Percentiles rank a stretch among this genome's conserved stretches.
Conservation (phyloP, 2,797 vertebrate genomes). For the Halcyon leucocephala region DNA sequence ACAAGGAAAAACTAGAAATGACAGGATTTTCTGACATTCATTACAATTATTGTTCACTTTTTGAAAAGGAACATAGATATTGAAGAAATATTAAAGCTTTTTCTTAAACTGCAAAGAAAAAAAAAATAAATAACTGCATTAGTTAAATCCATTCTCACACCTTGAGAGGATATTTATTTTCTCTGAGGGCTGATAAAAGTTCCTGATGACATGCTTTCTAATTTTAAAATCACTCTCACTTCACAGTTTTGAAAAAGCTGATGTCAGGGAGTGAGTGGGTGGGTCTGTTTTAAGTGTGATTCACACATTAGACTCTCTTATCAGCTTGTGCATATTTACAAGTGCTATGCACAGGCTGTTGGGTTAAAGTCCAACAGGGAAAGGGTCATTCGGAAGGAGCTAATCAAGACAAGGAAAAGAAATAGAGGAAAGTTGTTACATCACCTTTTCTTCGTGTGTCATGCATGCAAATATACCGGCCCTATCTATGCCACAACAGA, state of each 20-base stretch:
- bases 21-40: conserved; percentile 52
- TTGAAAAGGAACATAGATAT: neutral
- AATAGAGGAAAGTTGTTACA: neutral
- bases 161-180: conserved; percentile 81
- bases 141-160: conserved; percentile 67
- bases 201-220: conserved; percentile 83
- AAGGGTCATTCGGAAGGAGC: conserved; percentile 10
- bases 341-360: conserved; percentile 60
- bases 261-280: conserved; percentile 80
- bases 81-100: conserved; percentile 67
- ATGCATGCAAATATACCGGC: neutral
- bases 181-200: conserved; percentile 80
- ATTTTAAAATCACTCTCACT: conserved; percentile 82
- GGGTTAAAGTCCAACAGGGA: neutral
- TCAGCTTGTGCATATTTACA: conserved; percentile 79
- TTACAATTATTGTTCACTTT: conserved; percentile 63
- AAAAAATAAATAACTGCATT: conserved; percentile 73
- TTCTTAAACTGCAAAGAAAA: conserved; percentile 66
- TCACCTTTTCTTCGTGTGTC: neutral
- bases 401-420: neutral
- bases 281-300: conserved; percentile 83
- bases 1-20: neutral
- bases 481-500: neutral
- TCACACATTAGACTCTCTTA: conserved; percentile 80
- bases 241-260: conserved; percentile 80